phyloP scores from a whole-genome alignment of 2,888 invertebrate genomes.

The Perithous albicinctus region DNA sequence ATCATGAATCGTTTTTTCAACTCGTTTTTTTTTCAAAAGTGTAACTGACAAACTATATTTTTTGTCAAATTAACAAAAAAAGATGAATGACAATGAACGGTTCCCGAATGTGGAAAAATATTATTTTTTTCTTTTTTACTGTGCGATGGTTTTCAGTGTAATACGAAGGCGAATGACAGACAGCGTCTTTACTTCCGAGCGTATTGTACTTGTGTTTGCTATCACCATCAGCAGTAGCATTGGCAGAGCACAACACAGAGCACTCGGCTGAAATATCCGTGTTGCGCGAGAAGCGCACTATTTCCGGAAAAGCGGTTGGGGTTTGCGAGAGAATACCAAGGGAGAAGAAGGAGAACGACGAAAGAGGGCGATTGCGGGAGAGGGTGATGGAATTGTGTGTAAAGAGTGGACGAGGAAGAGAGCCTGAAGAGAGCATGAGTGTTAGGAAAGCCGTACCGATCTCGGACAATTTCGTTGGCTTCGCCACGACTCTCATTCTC shows the following conservation, averaged over 20 bases:
- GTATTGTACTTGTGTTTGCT: neutral
- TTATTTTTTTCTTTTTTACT: no score
- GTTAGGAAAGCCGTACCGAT: neutral
- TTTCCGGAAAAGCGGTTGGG: neutral
- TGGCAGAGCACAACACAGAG: neutral
- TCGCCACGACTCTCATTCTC: neutral
- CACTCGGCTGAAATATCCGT: neutral
- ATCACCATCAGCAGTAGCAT: no score
- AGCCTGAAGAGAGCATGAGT: neutral
- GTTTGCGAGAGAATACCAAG: neutral
- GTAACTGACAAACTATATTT: no score
- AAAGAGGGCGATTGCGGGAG: neutral
- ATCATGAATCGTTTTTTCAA: no score
- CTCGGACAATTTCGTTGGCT: slow-evolving; percentile 2
- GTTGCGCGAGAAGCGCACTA: neutral
- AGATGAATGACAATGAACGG: no score
- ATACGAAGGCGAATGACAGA: neutral
- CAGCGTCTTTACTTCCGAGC: neutral
- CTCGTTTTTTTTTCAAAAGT: no score
- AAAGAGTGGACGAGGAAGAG: neutral
- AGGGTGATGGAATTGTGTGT: neutral
- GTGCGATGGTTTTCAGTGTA: slow-evolving; percentile 2
- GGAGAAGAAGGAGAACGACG: neutral
- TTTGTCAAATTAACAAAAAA: no score
- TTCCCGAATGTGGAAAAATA: no score